Evolutionary conservation across 1,140 invertebrate genomes (phyloP), one percentile per base, ranked within the genome.

Genomic region (Melanaphis sacchari): DNA sequence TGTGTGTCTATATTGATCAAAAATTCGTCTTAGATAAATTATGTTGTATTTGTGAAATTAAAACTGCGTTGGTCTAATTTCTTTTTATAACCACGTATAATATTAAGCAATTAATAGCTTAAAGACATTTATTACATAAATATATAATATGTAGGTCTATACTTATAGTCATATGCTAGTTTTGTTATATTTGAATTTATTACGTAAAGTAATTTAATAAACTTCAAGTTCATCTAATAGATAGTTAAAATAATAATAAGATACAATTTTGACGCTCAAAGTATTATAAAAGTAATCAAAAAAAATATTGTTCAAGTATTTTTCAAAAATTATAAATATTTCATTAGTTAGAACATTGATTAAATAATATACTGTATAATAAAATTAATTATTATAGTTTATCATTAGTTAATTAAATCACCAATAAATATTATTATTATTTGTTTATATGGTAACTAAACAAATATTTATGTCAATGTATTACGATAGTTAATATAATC

Each of bases 1-100:
- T 24, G 81, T 40, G 22, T 31, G 40, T 43, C 31, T 49, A 49
- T 49, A 49, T 49, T 31, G 84, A 87, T 43, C 84, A 43, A 31
- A 43, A 87, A 87, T 41, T 87, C 26, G 84, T 31, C 84, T 87
- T 41, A 31, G 84, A 43, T 87, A 87, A n/a, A 46, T 43, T n/a
- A 43, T 43, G 84, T 46, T 43, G 41, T 87, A 41, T 31, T 87
- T 87, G 84, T 87, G 84, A 87, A 87, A 87, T 43, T 87, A 43
- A 43, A 43, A 6, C 26, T 41, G 9, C 41, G 7, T 46, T 43
- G 84, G 46, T 87, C 84, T 38, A 43, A 87, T 87, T 87, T 46
- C 31, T n/a, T 87, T 46, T 31, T 24, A 41, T 87, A n/a, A 46
- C 46, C 24, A 43, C 7, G 31, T 31, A 84, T 76, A 31, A 36